Percentiles rank a stretch among this genome's conserved stretches.
Evolutionary conservation across 1,140 invertebrate species (phyloP).

Genomic region (Wasmannia auropunctata): DNA sequence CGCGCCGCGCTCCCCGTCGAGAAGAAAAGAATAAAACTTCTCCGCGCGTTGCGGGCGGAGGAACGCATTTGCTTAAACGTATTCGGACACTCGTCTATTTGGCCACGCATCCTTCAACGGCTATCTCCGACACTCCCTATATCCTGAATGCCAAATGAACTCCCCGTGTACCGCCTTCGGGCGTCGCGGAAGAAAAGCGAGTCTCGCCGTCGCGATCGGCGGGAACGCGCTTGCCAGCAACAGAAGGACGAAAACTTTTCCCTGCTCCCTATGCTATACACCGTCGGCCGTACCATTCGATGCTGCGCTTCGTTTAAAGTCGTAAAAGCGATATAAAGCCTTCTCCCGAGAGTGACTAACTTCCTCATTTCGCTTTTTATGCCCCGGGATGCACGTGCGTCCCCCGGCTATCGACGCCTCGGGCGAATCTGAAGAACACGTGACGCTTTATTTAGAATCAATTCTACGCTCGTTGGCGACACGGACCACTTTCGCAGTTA

Average conservation of each 20-base stretch:
- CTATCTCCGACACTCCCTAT: slow-evolving; percentile 15
- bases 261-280: background rate
- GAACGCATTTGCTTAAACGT: slow-evolving; percentile 31
- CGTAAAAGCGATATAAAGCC: slow-evolving; percentile 70
- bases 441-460: slow-evolving; percentile 10
- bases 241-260: slow-evolving; percentile 41
- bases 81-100: slow-evolving; percentile 42
- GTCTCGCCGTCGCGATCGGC: background rate
- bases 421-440: background rate
- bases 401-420: background rate
- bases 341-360: slow-evolving; percentile 66
- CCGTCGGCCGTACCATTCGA: background rate
- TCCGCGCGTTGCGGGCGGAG: background rate
- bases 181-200: background rate
- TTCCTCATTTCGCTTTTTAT: slow-evolving; percentile 67
- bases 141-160: slow-evolving; percentile 54
- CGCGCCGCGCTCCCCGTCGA: background rate
- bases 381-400: background rate
- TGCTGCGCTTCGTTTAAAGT: slow-evolving; percentile 70
- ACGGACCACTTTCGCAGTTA: background rate
- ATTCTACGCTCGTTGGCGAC: background rate
- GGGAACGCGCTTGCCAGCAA: background rate
- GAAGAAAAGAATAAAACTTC: background rate
- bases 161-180: slow-evolving; percentile 41
- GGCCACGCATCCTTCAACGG: slow-evolving; percentile 35